Evolutionary conservation across 1,140 invertebrate genomes (phyloP).

Genomic region (Drosophila ironensis): DNA sequence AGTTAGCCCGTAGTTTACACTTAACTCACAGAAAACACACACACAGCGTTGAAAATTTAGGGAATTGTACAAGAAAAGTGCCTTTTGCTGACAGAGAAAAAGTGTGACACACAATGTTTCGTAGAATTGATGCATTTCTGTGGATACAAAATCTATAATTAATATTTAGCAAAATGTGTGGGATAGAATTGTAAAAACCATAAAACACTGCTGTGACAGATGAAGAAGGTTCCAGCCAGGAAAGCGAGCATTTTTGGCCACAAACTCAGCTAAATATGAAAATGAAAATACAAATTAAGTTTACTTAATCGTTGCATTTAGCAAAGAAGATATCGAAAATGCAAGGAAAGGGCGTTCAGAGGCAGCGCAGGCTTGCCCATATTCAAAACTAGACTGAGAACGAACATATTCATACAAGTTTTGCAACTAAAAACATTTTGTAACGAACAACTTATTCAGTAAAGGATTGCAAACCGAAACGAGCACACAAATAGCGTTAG

Average conservation of each 20-base stretch:
- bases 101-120: conserved; percentile 20
- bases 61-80: conserved; percentile 50
- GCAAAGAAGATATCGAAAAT: conserved; percentile 27
- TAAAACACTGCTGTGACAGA: no score
- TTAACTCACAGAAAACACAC: conserved; percentile 10
- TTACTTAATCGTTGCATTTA: conserved; percentile 76
- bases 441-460: conserved; percentile 55
- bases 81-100: conserved; percentile 40
- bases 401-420: conserved; percentile 40
- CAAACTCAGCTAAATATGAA: conserved; percentile 29
- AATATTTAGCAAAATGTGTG: conserved; percentile 20
- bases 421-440: conserved; percentile 24
- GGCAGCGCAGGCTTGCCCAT: conserved; percentile 37
- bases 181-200: background rate
- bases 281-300: conserved; percentile 42
- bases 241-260: no score
- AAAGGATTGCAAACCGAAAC: conserved; percentile 42
- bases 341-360: conserved; percentile 4
- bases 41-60: conserved; percentile 24
- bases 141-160: conserved; percentile 9
- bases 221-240: background rate
- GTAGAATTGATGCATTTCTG: conserved; percentile 21
- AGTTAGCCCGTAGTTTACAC: conserved; percentile 38
- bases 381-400: conserved; percentile 64
- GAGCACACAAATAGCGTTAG: conserved; percentile 64